These are phyloP conservation scores for Parazoanthus atlanticus DNA, from an alignment of 92 coral and sea anemone genomes.

Conservation along the genomic window DNA sequence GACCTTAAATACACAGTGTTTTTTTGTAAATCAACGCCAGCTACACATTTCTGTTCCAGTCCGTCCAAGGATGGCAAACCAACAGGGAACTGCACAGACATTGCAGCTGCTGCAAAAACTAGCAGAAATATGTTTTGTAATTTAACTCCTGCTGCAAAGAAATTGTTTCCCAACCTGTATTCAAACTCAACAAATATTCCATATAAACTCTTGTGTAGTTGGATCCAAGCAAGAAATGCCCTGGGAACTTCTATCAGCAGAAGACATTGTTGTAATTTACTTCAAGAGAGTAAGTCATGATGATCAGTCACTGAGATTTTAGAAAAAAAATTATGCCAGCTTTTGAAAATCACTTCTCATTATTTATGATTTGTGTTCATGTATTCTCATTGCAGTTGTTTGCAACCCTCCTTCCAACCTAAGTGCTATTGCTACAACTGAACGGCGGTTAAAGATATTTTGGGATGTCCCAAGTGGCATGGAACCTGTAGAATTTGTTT, in stretches of 20 bases:
- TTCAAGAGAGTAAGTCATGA: neutral
- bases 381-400: neutral
- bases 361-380: neutral
- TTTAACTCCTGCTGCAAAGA: neutral
- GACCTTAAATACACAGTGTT: neutral
- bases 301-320: neutral
- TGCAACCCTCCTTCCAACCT: neutral
- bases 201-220: neutral
- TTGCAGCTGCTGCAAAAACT: neutral
- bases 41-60: neutral
- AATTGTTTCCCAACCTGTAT: neutral
- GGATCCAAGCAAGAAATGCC: slow-evolving; percentile 9
- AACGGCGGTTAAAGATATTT: neutral
- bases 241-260: neutral
- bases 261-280: neutral
- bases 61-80: neutral
- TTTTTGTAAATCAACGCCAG: neutral
- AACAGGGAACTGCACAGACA: neutral
- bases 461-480: slow-evolving; percentile 9
- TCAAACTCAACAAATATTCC: neutral
- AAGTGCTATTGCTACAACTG: neutral
- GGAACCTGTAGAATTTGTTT: neutral
- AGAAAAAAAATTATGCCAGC: neutral
- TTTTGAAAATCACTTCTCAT: neutral
- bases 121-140: neutral